Evolutionary conservation across 2,888 invertebrate species (phyloP).

Genomic region (Tetragnatha montana): DNA sequence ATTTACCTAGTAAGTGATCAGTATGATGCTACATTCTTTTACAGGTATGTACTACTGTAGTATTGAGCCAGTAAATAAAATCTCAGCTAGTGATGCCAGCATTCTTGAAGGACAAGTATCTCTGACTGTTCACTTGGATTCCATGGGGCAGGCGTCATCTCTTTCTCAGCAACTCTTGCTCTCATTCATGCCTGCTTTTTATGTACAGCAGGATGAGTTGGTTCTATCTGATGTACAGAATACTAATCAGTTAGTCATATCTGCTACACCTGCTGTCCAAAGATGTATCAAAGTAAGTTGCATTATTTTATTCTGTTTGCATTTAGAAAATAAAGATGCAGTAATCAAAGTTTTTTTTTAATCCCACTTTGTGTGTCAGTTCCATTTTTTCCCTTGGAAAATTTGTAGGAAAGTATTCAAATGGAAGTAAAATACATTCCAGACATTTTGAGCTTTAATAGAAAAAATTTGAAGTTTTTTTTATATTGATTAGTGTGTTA

Average conservation of each 20-base stretch:
- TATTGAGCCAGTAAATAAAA: slow-evolving; percentile 48
- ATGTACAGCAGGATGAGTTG: slow-evolving; percentile 58
- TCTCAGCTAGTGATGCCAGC: slow-evolving; percentile 45
- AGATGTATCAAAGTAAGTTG: slow-evolving; percentile 54
- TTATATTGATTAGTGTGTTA: too few relatives aligned
- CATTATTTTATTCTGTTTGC: neutral
- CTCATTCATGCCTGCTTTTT: slow-evolving; percentile 62
- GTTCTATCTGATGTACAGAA: slow-evolving; percentile 58
- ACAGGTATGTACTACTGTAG: slow-evolving; percentile 66
- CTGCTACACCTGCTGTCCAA: slow-evolving; percentile 58
- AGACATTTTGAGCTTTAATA: too few relatives aligned
- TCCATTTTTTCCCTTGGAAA: too few relatives aligned
- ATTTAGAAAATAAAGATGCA: neutral
- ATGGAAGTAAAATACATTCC: too few relatives aligned
- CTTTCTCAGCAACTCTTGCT: slow-evolving; percentile 52
- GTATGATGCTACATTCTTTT: neutral
- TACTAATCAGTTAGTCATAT: slow-evolving; percentile 40
- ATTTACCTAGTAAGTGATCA: too few relatives aligned
- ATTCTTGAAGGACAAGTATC: slow-evolving; percentile 56
- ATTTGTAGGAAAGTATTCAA: too few relatives aligned
- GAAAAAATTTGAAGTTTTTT: too few relatives aligned
- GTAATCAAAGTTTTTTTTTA: neutral
- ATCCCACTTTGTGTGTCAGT: neutral
- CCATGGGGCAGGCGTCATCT: slow-evolving; percentile 39
- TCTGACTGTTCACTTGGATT: slow-evolving; percentile 48